Evolutionary conservation across 2,113 vertebrate genomes (phyloP), one percentile per base, ranked within the genome.

Genomic region (Callipepla squamata): DNA sequence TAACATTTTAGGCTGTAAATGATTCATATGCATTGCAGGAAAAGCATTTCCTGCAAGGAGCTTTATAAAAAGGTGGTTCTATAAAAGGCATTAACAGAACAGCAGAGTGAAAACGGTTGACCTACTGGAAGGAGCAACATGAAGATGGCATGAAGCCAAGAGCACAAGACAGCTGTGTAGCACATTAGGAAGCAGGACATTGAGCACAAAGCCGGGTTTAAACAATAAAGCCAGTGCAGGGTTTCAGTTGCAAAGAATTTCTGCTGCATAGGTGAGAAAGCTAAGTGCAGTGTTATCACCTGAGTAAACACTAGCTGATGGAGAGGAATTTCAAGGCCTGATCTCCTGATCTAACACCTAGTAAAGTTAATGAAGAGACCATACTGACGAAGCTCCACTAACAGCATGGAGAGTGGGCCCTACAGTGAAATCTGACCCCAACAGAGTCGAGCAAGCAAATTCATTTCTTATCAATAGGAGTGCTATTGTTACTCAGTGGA

Each of bases 21-120:
- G 48, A 68, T 77, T 73, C 63, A 70, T 87, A 94, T 7, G 22
- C 15, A 62, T 30, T 88, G 50, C 44, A 50, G 57, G 22, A 89
- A 58, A 68, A 51, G 26, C 53, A 93, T 77, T 83, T 95, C 63
- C 72, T 77, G 23, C 42, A 90, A 82, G 72, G 13, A 73, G 45
- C 21, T 47, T 61, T 80, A 72, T 30, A 13, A 72, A 95, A 82
- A 69, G 69, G 74, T 73, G 34, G 21, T 51, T 85, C 66, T 73
- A 92, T 87, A 59, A 91, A 94, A 87, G 12, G 2, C 18, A 89
- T 85, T 87, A 89, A 91, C 36, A 87, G 91, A 94, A 66, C 25
- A 85, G 69, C 17, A 61, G 22, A 59, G 38, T 47, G 48, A 68
- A 90, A 88, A 62, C 7, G 0, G 45, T n/a, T 89, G 72, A 85